phyloP scores from a whole-genome alignment of 2,888 invertebrate genomes.

The Pandemis heparana region DNA sequence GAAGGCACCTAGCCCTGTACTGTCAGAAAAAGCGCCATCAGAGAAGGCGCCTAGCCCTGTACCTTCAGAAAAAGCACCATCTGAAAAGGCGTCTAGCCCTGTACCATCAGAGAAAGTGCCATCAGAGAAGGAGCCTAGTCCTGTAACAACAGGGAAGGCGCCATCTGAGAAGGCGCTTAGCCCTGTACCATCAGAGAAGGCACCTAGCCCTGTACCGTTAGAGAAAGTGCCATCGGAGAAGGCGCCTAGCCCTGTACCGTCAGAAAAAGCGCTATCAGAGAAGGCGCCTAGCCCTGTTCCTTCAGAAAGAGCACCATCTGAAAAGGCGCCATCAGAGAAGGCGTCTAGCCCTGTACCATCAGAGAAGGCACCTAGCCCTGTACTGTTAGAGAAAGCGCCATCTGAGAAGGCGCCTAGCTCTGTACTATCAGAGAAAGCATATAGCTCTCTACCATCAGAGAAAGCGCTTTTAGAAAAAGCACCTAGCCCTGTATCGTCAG shows the following conservation, averaged over 20 bases:
- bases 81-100: constrained; percentile 32
- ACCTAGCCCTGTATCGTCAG: constrained; percentile 21
- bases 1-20: background rate
- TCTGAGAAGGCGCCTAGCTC: constrained; percentile 5
- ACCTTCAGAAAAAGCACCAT: background rate
- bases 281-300: constrained; percentile 31
- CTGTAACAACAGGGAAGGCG: constrained; percentile 6
- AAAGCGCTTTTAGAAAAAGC: constrained; percentile 2
- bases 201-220: constrained; percentile 5
- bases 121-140: constrained; percentile 37
- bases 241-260: constrained; percentile 13
- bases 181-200: background rate
- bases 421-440: constrained; percentile 34
- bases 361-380: constrained; percentile 39
- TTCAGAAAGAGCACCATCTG: background rate
- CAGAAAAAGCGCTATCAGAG: background rate
- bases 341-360: constrained; percentile 20
- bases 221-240: constrained; percentile 30
- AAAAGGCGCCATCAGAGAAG: background rate
- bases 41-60: constrained; percentile 31
- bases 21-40: background rate
- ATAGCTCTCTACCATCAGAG: constrained; percentile 17
- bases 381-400: background rate
- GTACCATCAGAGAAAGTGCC: background rate
- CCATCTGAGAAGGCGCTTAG: background rate